Conservation (phyloP, 2,797 vertebrate genomes). For the Chiroxiphia lanceolata region DNA sequence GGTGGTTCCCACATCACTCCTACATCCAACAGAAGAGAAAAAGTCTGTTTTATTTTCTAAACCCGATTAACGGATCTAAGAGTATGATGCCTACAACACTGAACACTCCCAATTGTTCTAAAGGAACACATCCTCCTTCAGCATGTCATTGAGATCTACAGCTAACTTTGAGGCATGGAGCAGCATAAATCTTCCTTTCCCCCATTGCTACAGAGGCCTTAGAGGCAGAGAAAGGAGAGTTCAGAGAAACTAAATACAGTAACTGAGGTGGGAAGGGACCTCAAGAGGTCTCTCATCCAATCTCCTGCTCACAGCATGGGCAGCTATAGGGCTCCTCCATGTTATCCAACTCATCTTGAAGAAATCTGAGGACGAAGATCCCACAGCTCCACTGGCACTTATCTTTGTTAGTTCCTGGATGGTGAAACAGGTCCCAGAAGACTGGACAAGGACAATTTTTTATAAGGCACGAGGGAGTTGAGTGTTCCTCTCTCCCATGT, state of each 20-base stretch:
- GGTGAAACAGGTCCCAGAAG: background rate
- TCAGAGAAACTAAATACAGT: background rate
- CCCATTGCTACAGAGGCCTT: background rate
- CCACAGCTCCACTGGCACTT: background rate
- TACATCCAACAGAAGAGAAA: background rate
- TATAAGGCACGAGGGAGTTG: background rate
- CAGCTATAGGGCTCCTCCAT: background rate
- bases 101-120: background rate
- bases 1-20: background rate
- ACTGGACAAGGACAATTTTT: background rate
- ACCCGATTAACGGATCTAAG: background rate
- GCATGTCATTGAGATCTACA: background rate
- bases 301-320: background rate
- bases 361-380: background rate
- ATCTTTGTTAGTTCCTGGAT: background rate
- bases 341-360: background rate
- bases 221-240: background rate
- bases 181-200: background rate
- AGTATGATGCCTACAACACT: accelerated
- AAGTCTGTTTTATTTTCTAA: background rate
- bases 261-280: background rate
- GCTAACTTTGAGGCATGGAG: background rate
- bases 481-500: background rate
- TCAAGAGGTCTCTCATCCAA: background rate
- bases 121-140: background rate